Percentiles rank a stretch among this genome's conserved stretches.
phyloP scores from a whole-genome alignment of 2,113 vertebrate species.

The Serinus canaria region DNA sequence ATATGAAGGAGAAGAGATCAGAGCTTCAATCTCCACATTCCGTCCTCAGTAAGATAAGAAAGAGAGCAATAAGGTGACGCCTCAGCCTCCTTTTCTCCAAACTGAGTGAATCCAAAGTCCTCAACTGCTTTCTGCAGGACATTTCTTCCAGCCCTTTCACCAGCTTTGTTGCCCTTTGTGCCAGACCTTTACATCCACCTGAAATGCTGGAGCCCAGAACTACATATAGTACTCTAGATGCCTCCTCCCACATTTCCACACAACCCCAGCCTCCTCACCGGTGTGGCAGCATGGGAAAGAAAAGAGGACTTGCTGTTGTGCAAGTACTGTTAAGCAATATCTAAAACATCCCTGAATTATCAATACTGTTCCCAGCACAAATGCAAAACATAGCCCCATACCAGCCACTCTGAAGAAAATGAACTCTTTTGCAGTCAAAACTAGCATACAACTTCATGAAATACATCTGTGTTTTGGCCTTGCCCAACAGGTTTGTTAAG shows the following conservation, averaged over 20 bases:
- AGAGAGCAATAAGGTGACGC: accelerated
- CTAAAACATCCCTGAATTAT: neutral
- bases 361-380: neutral
- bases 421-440: neutral
- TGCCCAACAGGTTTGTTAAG: accelerated
- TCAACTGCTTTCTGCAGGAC: neutral
- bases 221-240: neutral
- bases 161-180: neutral
- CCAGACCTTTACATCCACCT: neutral
- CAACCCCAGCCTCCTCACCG: neutral
- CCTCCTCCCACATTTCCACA: accelerated
- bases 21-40: neutral
- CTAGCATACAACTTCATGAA: neutral
- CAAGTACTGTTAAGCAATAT: neutral
- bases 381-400: neutral
- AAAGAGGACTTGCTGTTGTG: neutral
- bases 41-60: accelerated
- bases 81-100: neutral
- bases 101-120: neutral
- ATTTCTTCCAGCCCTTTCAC: neutral
- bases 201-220: neutral
- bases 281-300: neutral
- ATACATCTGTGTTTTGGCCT: neutral
- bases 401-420: neutral
- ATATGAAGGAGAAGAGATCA: neutral